These are phyloP conservation scores for Tinamus major DNA, from an alignment of 2,797 vertebrate genomes.

Conservation along the genomic window DNA sequence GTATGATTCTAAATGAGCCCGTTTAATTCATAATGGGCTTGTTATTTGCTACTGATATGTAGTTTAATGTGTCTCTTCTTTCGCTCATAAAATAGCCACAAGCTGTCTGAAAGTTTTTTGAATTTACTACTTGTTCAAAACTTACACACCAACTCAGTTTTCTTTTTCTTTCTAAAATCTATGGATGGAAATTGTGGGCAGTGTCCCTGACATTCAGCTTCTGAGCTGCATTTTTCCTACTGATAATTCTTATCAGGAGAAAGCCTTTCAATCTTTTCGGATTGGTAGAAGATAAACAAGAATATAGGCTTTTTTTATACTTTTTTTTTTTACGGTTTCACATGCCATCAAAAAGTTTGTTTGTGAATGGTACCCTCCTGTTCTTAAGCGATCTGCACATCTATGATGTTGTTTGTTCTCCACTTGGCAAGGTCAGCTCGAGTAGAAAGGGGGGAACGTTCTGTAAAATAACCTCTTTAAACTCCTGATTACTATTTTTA, in stretches of 20 bases:
- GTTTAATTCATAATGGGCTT: neutral
- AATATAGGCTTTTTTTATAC: neutral
- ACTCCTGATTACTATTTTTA: neutral
- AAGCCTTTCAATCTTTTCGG: neutral
- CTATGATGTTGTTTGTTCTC: neutral
- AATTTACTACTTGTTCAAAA: neutral
- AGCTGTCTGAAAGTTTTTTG: neutral
- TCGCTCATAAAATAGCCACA: neutral
- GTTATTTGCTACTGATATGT: no score
- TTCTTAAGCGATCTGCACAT: neutral
- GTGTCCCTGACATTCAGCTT: neutral
- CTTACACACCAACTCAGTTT: neutral
- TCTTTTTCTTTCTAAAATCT: neutral
- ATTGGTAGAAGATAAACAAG: neutral
- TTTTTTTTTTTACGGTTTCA: neutral
- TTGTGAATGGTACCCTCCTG: neutral
- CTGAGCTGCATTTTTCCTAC: neutral
- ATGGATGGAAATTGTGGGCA: neutral
- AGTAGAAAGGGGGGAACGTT: neutral
- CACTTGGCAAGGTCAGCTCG: neutral
- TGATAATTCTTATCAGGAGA: neutral
- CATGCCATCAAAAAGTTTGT: neutral
- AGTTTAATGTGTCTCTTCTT: neutral
- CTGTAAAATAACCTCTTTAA: neutral
- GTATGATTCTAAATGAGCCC: neutral